Conservation (phyloP, 2,113 vertebrate species). For the Hippocampus abdominalis region DNA sequence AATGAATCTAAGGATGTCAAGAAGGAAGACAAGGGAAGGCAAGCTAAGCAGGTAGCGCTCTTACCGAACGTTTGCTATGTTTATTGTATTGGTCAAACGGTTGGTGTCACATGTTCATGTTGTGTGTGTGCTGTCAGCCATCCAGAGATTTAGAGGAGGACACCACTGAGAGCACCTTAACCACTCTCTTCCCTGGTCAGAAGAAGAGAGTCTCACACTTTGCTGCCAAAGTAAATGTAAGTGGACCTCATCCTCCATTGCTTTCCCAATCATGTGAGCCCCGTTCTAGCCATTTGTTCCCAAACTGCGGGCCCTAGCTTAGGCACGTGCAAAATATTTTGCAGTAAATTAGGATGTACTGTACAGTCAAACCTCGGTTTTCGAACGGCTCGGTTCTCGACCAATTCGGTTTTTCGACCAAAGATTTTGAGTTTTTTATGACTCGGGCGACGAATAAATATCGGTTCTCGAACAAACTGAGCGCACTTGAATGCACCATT, state of each 20-base stretch:
- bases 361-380: too few species aligned
- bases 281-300: too few species aligned
- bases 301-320: too few species aligned
- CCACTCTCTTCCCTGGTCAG: slow-evolving; percentile 87
- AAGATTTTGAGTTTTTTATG: too few species aligned
- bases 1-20: slow-evolving; percentile 93
- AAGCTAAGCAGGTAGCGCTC: slow-evolving; percentile 82
- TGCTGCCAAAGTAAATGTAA: slow-evolving; percentile 81
- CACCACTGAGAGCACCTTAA: slow-evolving; percentile 74
- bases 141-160: slow-evolving; percentile 70
- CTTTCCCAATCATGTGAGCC: not conserved
- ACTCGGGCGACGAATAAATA: too few species aligned
- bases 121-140: slow-evolving; percentile 47
- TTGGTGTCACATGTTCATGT: not conserved
- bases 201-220: slow-evolving; percentile 94
- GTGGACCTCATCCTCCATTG: slow-evolving; percentile 33
- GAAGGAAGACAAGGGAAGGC: slow-evolving; percentile 89
- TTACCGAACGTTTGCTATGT: not conserved
- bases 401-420: too few species aligned
- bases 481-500: too few species aligned
- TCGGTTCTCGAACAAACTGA: too few species aligned
- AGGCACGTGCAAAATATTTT: not conserved
- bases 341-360: not conserved
- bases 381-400: too few species aligned
- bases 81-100: not conserved